phyloP scores from a whole-genome alignment of 2,113 vertebrate genomes.

The Heteronetta atricapilla region DNA sequence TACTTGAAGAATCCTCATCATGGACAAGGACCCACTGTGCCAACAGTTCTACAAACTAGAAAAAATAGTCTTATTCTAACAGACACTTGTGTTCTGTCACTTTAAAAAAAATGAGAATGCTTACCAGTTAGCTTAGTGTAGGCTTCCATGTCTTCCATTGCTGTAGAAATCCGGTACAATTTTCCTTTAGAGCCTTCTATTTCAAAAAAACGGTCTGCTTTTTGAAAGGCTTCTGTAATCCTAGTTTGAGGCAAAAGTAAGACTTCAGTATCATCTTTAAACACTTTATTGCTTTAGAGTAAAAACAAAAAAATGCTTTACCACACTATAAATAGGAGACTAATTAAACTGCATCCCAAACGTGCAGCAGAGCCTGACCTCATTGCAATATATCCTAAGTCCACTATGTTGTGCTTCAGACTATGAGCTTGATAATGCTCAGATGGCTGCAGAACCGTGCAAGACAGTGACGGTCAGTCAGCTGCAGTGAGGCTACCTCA shows the following conservation, averaged over 20 bases:
- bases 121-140: constrained; percentile 93
- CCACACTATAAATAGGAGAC: background rate
- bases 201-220: constrained; percentile 84
- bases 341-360: background rate
- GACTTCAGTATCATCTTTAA: background rate
- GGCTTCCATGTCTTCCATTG: constrained; percentile 95
- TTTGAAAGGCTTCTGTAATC: constrained; percentile 92
- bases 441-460: background rate
- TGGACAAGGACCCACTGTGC: background rate
- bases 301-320: background rate
- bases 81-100: background rate
- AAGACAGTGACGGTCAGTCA: background rate
- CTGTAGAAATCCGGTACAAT: constrained; percentile 81
- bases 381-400: background rate
- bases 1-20: background rate
- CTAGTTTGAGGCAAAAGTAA: constrained; percentile 68
- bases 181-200: constrained; percentile 79
- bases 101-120: background rate
- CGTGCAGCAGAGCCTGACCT: background rate
- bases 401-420: background rate
- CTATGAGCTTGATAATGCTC: background rate
- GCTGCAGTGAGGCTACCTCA: background rate
- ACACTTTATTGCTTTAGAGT: background rate
- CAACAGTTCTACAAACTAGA: background rate
- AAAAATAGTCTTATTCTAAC: background rate